A percentile compares a stretch with the other conserved stretches of the same genome.
Conservation (phyloP, 2,797 vertebrate species). For the Coreius guichenoti region DNA sequence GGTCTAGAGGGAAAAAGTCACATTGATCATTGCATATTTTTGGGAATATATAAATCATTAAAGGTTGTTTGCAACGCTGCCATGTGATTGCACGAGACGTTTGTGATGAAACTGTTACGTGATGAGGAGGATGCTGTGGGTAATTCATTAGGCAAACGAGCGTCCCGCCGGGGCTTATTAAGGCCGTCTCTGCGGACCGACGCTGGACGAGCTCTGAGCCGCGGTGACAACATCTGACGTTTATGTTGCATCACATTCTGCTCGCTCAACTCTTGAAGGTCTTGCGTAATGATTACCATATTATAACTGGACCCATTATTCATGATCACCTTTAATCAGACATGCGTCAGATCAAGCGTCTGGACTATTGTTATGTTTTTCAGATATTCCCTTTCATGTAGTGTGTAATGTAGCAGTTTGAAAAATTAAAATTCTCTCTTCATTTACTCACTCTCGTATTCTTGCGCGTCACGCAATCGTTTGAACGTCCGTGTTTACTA, state of each 20-base stretch:
- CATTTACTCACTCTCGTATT: no score
- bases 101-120: slow-evolving; percentile 76
- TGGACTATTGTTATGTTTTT: no score
- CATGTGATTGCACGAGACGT: slow-evolving; percentile 47
- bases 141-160: slow-evolving; percentile 68
- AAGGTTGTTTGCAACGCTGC: slow-evolving; percentile 21
- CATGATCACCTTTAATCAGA: no score
- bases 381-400: no score
- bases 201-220: slow-evolving; percentile 6
- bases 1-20: neutral
- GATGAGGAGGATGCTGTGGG: slow-evolving; percentile 50
- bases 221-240: slow-evolving; percentile 60
- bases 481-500: no score
- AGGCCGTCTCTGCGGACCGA: slow-evolving; percentile 39
- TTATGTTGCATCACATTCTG: slow-evolving; percentile 71
- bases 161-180: slow-evolving; percentile 75
- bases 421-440: no score
- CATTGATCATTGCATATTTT: neutral
- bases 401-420: no score
- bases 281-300: neutral
- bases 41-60: neutral
- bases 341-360: no score
- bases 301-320: no score
- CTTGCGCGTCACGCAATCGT: no score
- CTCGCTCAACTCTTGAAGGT: neutral